Percentiles rank a stretch among this genome's conserved stretches.
phyloP scores from a whole-genome alignment of 2,113 vertebrate species.

The Grammomys dolichurus region DNA sequence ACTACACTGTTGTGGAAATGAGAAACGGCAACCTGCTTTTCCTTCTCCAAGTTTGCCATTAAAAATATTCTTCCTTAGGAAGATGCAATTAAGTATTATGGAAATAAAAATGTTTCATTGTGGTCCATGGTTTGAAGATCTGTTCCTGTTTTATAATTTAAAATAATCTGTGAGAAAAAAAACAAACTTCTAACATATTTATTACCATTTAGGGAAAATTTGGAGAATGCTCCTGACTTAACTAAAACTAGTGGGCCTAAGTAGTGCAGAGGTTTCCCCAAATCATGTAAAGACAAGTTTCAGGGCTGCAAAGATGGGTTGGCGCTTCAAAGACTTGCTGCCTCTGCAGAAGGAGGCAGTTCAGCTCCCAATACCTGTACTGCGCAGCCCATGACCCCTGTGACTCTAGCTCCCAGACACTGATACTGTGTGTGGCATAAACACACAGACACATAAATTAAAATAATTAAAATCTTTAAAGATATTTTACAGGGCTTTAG shows the following conservation, averaged over 20 bases:
- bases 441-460: background rate
- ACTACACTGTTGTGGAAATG: background rate
- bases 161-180: background rate
- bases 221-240: constrained; percentile 1
- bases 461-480: background rate
- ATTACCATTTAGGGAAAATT: background rate
- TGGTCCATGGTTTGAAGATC: constrained; percentile 27
- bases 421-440: too few species aligned
- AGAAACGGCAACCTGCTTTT: background rate
- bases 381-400: background rate
- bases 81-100: background rate
- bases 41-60: constrained; percentile 30
- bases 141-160: constrained; percentile 40
- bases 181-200: background rate
- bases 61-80: constrained; percentile 27
- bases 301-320: background rate
- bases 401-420: background rate
- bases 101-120: constrained; percentile 38
- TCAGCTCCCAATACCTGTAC: too few species aligned
- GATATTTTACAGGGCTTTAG: background rate
- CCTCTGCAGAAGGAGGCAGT: background rate
- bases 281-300: constrained; percentile 39
- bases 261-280: constrained; percentile 8
- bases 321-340: background rate
- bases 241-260: background rate